Percentiles rank a stretch among this genome's conserved stretches.
These are phyloP conservation scores for Theodoxus fluviatilis DNA, from an alignment of 2,888 invertebrate genomes.

Conservation along the genomic window DNA sequence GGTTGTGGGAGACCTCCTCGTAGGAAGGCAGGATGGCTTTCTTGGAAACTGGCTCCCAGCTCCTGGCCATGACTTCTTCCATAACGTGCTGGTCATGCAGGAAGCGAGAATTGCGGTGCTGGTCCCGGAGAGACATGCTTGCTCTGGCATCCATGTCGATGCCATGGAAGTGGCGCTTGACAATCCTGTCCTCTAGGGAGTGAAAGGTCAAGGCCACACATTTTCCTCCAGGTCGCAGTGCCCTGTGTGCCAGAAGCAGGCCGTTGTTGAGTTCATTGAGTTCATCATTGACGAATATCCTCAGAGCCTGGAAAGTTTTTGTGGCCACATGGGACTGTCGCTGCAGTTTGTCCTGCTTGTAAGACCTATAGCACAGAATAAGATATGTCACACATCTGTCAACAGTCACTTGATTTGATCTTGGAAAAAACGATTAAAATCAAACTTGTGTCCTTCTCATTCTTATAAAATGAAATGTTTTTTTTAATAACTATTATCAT, in stretches of 20 bases:
- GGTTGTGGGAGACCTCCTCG: constrained; percentile 80
- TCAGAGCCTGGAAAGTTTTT: constrained; percentile 89
- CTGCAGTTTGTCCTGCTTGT: constrained; percentile 77
- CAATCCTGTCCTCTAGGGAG: constrained; percentile 90
- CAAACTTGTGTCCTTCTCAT: no score
- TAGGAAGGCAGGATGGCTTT: constrained; percentile 79
- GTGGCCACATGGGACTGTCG: constrained; percentile 84
- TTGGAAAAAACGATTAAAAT: no score
- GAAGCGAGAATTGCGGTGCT: constrained; percentile 73
- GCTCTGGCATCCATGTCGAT: constrained; percentile 52
- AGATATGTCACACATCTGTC: no score
- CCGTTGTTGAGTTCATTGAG: constrained; percentile 92
- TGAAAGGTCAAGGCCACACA: constrained; percentile 88
- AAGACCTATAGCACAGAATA: constrained; percentile 60
- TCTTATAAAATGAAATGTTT: no score
- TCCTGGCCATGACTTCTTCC: constrained; percentile 72
- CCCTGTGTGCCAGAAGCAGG: constrained; percentile 75
- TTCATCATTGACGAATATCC: constrained; percentile 96
- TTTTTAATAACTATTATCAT: no score
- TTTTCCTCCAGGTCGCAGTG: constrained; percentile 81
- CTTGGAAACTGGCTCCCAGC: constrained; percentile 81
- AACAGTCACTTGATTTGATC: no score
- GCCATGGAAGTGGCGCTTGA: constrained; percentile 81
- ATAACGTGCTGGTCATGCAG: constrained; percentile 73
- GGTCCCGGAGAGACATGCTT: constrained; percentile 40